Base-by-base conservation (phyloP, 2,797 vertebrate genomes). In the Schizothorax lantsangensis region DNA sequence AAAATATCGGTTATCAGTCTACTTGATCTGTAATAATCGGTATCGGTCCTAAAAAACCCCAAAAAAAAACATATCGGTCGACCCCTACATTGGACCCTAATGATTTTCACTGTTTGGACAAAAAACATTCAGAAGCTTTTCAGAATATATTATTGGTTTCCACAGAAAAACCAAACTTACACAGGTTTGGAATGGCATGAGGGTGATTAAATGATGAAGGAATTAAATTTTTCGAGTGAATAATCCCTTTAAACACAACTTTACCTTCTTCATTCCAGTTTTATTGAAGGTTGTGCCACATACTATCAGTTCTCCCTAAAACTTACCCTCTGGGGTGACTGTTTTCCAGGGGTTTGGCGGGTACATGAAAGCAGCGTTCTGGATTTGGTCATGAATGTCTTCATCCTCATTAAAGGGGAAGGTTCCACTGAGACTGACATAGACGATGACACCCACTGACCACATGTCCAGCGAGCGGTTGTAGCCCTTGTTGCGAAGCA, bases 301-400 rank as follows among this genome's bases (percentile, higher is more conserved):
- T 33, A 2, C 54, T n/a, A 21, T 38, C 33, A 4, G 10, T 73
- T 38, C 62, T 49, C 33, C 66, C 78, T 23, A 40, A 23, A 75
- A 86, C 89, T 0, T 93, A 98, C 98, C 98, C 96, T 99, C 97
- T 79, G 92, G 95, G 71, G 97, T 98, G 74, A 98, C 95, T 87
- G 98, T 98, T 91, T 98, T 98, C 98, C 98, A 99, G 33, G 98
- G 98, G 79, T 99, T 97, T 11, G 98, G 97, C 14, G 98, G 98
- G 88, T 99, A 99, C 98, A 99, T 99, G 93, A 99, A 99, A 91
- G 97, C 98, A 1, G 98, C 98, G 45, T 99, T 99, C 92, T 99
- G 98, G 92, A 99, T 99, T 92, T 99, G 98, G 92, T 99, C 98
- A 0, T 99, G 97, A 88, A 99, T 99, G 86, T 99, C 98, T 91